These are phyloP conservation scores for Philotrypesis tridentata DNA, from an alignment of 1,140 invertebrate species.

Conservation along the genomic window DNA sequence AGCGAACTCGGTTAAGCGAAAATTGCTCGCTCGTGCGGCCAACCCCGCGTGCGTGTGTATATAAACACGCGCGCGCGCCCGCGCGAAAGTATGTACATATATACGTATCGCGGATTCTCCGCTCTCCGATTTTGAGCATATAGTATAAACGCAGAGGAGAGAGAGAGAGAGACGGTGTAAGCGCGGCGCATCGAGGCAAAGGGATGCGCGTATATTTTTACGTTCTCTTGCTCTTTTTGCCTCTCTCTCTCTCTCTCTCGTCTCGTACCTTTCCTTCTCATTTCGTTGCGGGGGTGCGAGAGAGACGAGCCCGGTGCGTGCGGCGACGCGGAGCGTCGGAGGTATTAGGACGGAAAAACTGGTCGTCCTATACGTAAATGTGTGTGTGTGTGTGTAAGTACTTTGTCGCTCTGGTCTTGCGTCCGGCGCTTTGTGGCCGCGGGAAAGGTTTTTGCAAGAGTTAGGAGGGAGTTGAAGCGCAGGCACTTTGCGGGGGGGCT, in stretches of 20 bases:
- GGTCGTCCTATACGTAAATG: too few species aligned
- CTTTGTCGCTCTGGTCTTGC: slow-evolving; percentile 38
- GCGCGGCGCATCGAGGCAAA: background rate
- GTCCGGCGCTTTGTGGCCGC: slow-evolving; percentile 53
- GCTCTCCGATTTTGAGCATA: slow-evolving; percentile 4
- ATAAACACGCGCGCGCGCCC: too few species aligned
- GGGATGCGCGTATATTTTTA: slow-evolving; percentile 4
- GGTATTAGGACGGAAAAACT: slow-evolving; percentile 46
- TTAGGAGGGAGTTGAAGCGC: slow-evolving; percentile 56
- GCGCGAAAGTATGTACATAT: slow-evolving; percentile 40
- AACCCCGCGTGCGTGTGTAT: slow-evolving; percentile 51
- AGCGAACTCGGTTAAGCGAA: slow-evolving; percentile 61
- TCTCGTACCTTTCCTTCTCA: too few species aligned
- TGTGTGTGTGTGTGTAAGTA: background rate
- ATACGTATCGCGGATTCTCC: slow-evolving; percentile 42
- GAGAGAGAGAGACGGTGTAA: too few species aligned
- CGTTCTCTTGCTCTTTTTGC: background rate
- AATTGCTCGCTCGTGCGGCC: slow-evolving; percentile 62
- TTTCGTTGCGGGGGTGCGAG: background rate
- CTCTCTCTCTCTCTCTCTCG: too few species aligned
- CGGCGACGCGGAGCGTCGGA: background rate
- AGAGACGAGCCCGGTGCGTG: slow-evolving; percentile 27
- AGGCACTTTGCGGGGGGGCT: slow-evolving; percentile 49
- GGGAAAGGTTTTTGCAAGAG: slow-evolving; percentile 54
- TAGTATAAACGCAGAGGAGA: too few species aligned